Base-by-base conservation (phyloP, 2,797 vertebrate species). In the Chiroxiphia lanceolata region DNA sequence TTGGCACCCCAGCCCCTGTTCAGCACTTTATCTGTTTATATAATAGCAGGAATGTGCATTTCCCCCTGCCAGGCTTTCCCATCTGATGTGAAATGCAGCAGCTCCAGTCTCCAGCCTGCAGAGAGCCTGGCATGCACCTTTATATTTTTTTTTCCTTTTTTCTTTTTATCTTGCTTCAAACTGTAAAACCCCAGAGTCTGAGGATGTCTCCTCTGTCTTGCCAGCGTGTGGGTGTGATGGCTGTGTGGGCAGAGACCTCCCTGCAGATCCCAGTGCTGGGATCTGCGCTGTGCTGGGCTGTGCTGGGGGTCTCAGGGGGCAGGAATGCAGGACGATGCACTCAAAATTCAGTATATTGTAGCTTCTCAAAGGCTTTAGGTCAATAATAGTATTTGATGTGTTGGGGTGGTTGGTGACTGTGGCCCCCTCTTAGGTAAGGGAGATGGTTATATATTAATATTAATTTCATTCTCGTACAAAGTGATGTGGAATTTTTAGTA, bases 241-340 rank as follows among this genome's bases (percentile, higher is more conserved):
- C 48, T 89, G 69, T 3, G 71, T 2, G 8, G 53, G 86, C 69
- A 60, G 40, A 67, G 71, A 63, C 74, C 75, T 90, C 60, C 68
- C 74, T 56, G 65, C 45, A 23, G 56, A 40, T 34, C 16, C 65
- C 13, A 2, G 21, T 1, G 15, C 78, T 47, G 71, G 25, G 59
- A 34, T 22, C 48, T 34, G 81, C 1, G 12, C 80, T 15, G 38
- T 4, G 48, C 27, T 12, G 15, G 31, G 29, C 7, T 6, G 34
- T 9, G 45, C 23, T 10, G 44, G 15, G 61, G 33, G 1, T 4
- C 26, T 42, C 1, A 0, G 54, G 22, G 26, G 38, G 34, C 80
- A 47, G 51, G 3, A 36, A 0, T 12, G 13, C 17, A 22, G 33
- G 11, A 4, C 1, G 3, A n/a, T 11, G 53, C 65, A 4, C 74